Evolutionary conservation across 2,797 vertebrate species (phyloP).

Genomic region (Lophius americanus): DNA sequence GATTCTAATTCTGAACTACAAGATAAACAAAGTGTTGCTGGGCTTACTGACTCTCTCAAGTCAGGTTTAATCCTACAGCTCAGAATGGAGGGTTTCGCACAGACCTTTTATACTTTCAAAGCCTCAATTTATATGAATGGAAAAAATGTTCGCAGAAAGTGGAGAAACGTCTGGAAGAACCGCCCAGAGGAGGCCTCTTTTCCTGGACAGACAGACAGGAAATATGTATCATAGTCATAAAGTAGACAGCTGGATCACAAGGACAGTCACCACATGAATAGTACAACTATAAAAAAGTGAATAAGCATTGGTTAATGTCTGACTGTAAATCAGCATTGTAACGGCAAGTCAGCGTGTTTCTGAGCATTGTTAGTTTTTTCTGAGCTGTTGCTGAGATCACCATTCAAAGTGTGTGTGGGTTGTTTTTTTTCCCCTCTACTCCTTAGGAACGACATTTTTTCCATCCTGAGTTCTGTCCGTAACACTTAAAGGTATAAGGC

Average conservation of each 20-base stretch:
- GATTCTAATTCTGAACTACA: constrained; percentile 38
- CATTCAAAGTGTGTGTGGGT: neutral
- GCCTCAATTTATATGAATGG: neutral
- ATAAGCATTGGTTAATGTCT: neutral
- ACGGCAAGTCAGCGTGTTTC: constrained; percentile 13
- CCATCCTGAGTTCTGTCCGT: constrained; percentile 11
- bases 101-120: neutral
- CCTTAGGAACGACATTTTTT: constrained; percentile 22
- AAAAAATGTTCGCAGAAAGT: neutral
- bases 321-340: constrained; percentile 9
- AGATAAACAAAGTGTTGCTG: constrained; percentile 15
- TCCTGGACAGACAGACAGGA: neutral
- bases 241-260: neutral
- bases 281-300: neutral
- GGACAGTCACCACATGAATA: neutral
- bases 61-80: constrained; percentile 4
- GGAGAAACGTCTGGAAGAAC: neutral
- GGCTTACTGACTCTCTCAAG: neutral
- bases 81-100: neutral
- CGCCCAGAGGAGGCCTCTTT: neutral
- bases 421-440: constrained; percentile 1
- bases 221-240: constrained; percentile 2
- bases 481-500: constrained; percentile 1
- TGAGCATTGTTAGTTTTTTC: neutral
- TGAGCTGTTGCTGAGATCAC: neutral